Conservation (phyloP, 1,140 invertebrate species). For the Drosophila arawakana region DNA sequence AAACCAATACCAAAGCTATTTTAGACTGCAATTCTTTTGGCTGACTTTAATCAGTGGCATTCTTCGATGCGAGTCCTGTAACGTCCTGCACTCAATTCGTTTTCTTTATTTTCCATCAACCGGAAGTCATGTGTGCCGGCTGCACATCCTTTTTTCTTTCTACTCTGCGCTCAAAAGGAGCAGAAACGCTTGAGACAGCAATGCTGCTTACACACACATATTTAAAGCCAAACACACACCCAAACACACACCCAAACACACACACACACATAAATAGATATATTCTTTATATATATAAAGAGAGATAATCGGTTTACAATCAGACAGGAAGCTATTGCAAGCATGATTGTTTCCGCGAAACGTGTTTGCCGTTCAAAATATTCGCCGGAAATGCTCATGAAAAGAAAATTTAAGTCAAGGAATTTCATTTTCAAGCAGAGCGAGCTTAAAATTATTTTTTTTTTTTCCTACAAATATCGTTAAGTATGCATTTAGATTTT, state of each 20-base stretch:
- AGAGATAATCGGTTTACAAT: conserved; percentile 76
- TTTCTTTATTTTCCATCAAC: conserved; percentile 76
- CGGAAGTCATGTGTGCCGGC: conserved; percentile 77
- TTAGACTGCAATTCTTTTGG: conserved; percentile 64
- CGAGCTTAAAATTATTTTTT: background rate
- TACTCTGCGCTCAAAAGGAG: conserved; percentile 46
- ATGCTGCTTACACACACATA: conserved; percentile 48
- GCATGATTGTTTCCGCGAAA: conserved; percentile 80
- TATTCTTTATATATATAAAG: conserved; percentile 7
- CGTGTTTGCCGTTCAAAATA: conserved; percentile 65
- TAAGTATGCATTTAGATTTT: too few species aligned
- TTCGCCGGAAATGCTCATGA: conserved; percentile 21
- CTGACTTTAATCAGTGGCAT: conserved; percentile 79
- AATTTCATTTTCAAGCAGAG: conserved; percentile 1
- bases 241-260: conserved; percentile 1
- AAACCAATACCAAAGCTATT: conserved; percentile 73
- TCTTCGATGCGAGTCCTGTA: conserved; percentile 49
- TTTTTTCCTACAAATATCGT: too few species aligned
- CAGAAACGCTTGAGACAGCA: conserved; percentile 23
- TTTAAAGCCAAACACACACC: conserved; percentile 50
- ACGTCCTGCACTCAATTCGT: conserved; percentile 78
- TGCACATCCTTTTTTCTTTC: conserved; percentile 62
- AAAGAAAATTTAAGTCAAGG: conserved; percentile 24
- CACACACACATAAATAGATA: background rate
- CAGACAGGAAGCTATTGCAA: conserved; percentile 81